Percentiles rank a stretch among this genome's conserved stretches.
Evolutionary conservation across 2,113 vertebrate species (phyloP).

Genomic region (Carlito syrichta): DNA sequence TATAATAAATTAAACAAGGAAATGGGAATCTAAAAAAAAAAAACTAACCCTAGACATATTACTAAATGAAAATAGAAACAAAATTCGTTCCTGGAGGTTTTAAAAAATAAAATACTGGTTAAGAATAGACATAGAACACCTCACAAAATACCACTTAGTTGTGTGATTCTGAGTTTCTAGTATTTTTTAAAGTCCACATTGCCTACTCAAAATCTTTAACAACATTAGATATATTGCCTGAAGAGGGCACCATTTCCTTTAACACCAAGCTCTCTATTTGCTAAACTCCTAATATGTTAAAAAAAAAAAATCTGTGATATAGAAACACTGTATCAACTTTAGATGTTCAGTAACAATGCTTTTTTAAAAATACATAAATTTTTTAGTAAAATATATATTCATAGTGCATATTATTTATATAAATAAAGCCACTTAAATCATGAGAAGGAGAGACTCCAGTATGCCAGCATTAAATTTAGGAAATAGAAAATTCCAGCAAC

Average conservation of each 20-base stretch:
- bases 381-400: not conserved
- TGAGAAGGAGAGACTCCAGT: not conserved
- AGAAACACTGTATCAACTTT: not conserved
- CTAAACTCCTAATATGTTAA: not conserved
- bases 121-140: not conserved
- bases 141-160: not conserved
- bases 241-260: conserved; percentile 56
- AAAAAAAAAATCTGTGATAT: not conserved
- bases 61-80: not conserved
- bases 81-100: not conserved
- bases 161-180: not conserved
- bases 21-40: not conserved
- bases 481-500: not conserved
- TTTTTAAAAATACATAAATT: not conserved
- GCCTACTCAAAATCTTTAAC: not conserved
- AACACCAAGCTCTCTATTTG: not conserved
- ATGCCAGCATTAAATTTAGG: not conserved
- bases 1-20: no score
- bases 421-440: not conserved
- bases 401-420: not conserved
- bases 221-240: not conserved
- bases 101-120: conserved; percentile 8
- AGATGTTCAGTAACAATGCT: not conserved
- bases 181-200: not conserved
- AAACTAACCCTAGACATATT: not conserved